Conservation (phyloP, 2,113 vertebrate species). For the Ceratotherium simum region DNA sequence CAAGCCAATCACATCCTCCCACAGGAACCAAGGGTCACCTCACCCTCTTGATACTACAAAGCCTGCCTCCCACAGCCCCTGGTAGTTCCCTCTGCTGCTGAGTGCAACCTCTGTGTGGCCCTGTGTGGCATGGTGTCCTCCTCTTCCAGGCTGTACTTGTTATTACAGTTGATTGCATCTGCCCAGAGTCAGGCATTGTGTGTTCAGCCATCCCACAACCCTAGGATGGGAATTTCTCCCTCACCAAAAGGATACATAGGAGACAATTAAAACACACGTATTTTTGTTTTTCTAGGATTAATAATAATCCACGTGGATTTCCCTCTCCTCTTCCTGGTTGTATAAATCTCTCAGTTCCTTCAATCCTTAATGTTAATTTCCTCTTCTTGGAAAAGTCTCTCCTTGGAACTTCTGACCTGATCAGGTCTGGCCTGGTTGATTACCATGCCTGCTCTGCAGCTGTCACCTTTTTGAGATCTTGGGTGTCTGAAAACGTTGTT, state of each 20-base stretch:
- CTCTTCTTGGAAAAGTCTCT: neutral
- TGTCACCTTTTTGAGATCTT: conserved; percentile 21
- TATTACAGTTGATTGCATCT: neutral
- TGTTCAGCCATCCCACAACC: neutral
- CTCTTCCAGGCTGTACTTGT: neutral
- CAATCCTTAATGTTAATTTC: neutral
- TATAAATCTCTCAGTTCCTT: neutral
- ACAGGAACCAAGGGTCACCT: neutral
- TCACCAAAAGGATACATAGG: neutral
- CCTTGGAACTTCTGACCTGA: neutral
- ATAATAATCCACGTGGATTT: neutral
- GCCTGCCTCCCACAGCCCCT: no score
- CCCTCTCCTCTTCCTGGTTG: neutral
- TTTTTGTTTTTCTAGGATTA: neutral
- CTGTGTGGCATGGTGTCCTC: neutral
- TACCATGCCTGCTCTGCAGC: neutral
- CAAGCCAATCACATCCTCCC: neutral
- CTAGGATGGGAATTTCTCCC: neutral
- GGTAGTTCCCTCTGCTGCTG: neutral
- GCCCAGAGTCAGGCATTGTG: neutral
- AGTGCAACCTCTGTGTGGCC: no score
- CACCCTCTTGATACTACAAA: neutral
- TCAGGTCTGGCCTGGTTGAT: neutral
- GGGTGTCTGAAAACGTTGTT: conserved; percentile 40
- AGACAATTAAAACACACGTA: neutral